Evolutionary conservation across 2,797 vertebrate species (phyloP).

Genomic region (Parambassis ranga): DNA sequence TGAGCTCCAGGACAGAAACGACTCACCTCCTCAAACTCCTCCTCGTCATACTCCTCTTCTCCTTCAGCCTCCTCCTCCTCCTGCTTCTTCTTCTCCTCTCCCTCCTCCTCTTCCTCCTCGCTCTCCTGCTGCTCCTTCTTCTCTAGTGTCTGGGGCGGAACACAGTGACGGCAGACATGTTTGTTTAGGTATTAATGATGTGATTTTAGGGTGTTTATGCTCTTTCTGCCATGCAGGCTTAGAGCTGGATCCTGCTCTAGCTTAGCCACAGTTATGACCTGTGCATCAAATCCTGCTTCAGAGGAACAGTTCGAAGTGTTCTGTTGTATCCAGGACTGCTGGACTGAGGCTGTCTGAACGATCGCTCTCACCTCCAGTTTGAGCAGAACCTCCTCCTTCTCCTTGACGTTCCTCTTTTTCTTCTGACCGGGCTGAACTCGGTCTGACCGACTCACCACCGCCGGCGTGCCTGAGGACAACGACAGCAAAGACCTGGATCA

Average conservation of each 20-base stretch:
- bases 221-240: no score
- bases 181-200: no score
- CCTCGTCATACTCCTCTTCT: constrained; percentile 89
- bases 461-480: constrained; percentile 20
- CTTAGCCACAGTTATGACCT: no score
- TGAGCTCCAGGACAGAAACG: no score
- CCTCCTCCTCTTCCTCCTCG: constrained; percentile 83
- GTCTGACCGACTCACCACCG: neutral
- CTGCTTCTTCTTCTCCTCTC: constrained; percentile 81
- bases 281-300: no score
- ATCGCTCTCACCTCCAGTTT: constrained; percentile 85
- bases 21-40: constrained; percentile 91
- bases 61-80: constrained; percentile 81
- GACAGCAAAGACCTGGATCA: neutral
- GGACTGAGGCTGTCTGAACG: no score
- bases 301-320: no score
- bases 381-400: constrained; percentile 88
- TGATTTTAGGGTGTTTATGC: no score
- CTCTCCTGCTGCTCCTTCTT: constrained; percentile 85
- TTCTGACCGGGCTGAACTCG: constrained; percentile 61
- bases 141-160: constrained; percentile 80
- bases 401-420: constrained; percentile 59
- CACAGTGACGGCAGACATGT: neutral
- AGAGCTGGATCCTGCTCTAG: no score
- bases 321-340: no score